Evolutionary conservation across 2,888 invertebrate species (phyloP), one percentile per base, ranked within the genome.

Genomic region (Gymnoscelis rufifasciata): DNA sequence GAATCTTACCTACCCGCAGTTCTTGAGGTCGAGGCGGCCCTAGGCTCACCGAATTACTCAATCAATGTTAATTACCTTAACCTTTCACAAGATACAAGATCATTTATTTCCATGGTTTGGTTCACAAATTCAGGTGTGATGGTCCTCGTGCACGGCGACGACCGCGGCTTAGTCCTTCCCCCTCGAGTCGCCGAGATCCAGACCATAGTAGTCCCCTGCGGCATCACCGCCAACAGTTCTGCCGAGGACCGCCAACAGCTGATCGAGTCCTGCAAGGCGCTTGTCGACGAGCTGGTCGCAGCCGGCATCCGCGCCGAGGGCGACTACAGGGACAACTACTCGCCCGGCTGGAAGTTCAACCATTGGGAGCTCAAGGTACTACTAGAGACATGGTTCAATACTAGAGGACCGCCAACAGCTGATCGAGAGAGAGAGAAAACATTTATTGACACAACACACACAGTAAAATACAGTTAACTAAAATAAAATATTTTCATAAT

Each of bases 291-390:
- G 15, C 77, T 98, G 11, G 66, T 68, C 1, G 81, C 80, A 0
- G 90, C 83, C 0, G 93, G 92, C 0, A 78, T 99, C 6, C 90
- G 94, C 51, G 93, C 94, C 0, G 93, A 95, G 57, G 94, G 94
- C 5, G 99, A 99, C 80, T 93, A 93, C 55, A 90, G 98, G 43
- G 96, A 96, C 66, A 98, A 99, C 80, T 97, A 98, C 74, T 97
- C 98, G 8, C 98, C 99, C 0, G 99, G 99, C 0, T 99, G 99
- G 99, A 99, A 99, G 84, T 98, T 97, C 76, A 98, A 97, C 74
- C 96, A 98, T 71, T 98, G 97, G 97, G 49, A 98, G 74, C 82
- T 98, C 26, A 98, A 97, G 91, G 94, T 93, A 69, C 53, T 52
- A 12, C 19, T 14, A 4, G n/a, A 11, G 8, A 14, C 3, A 8